Percentiles rank a stretch among this genome's conserved stretches.
Evolutionary conservation across 2,113 vertebrate species (phyloP).

Genomic region (Tachysurus vachellii): DNA sequence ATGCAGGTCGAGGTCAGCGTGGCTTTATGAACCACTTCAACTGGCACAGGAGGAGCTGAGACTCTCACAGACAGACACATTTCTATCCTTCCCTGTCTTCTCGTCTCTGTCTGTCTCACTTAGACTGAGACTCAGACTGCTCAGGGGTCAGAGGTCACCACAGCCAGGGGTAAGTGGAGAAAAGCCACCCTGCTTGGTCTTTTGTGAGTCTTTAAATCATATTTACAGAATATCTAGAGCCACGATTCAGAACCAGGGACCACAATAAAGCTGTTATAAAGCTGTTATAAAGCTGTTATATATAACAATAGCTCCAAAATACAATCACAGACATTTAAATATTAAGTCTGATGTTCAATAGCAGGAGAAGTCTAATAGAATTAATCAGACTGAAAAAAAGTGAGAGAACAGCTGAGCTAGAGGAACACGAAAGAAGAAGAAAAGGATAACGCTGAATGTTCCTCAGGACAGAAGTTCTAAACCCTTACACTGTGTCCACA

Average conservation of each 20-base stretch:
- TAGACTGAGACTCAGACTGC: background rate
- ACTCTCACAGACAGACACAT: background rate
- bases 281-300: background rate
- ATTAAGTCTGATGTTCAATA: background rate
- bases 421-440: too few relatives aligned
- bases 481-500: too few relatives aligned
- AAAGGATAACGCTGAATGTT: too few relatives aligned
- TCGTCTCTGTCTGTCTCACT: background rate
- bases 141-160: background rate
- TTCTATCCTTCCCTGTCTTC: background rate
- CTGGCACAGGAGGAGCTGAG: constrained; percentile 23
- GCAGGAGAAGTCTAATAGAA: too few relatives aligned
- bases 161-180: background rate
- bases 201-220: constrained; percentile 12
- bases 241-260: background rate
- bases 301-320: background rate
- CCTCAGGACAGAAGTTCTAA: too few relatives aligned
- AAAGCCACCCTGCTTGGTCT: constrained; percentile 6
- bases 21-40: constrained; percentile 50
- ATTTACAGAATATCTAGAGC: background rate
- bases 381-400: background rate
- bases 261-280: background rate
- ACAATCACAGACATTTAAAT: background rate
- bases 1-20: constrained; percentile 38
- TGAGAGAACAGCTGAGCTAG: too few relatives aligned